phyloP scores from a whole-genome alignment of 2,888 invertebrate species.

The Parascotia fuliginaria region DNA sequence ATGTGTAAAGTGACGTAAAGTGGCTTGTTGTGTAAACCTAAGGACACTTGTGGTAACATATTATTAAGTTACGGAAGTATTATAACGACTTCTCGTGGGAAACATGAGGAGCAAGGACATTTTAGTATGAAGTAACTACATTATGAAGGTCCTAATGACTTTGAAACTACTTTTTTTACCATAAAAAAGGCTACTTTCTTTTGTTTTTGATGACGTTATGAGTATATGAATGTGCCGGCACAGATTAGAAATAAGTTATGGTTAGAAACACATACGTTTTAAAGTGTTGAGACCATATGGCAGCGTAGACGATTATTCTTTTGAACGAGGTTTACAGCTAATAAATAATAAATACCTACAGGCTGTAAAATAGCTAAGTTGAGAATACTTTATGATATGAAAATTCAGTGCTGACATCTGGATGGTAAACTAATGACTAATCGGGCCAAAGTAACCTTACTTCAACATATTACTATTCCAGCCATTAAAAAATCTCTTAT shows the following conservation, averaged over 20 bases:
- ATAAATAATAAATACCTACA: no score
- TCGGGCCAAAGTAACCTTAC: not conserved
- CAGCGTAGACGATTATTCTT: not conserved
- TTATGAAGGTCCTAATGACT: slow-evolving; percentile 47
- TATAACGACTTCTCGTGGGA: slow-evolving; percentile 67
- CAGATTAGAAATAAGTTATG: not conserved
- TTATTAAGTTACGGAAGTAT: slow-evolving; percentile 60
- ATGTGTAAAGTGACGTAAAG: no score
- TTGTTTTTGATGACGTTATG: slow-evolving; percentile 38
- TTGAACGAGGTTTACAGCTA: not conserved
- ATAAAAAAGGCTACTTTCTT: slow-evolving; percentile 45
- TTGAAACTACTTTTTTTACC: slow-evolving; percentile 39
- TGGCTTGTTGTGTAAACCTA: slow-evolving; percentile 41
- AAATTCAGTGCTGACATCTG: no score
- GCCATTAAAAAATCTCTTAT: slow-evolving; percentile 23
- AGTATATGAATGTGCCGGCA: slow-evolving; percentile 19
- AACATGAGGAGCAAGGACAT: slow-evolving; percentile 51
- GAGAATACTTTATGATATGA: no score
- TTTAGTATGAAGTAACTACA: slow-evolving; percentile 36
- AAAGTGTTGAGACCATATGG: not conserved
- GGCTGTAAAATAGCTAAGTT: no score
- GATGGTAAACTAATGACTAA: not conserved
- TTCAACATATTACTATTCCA: not conserved
- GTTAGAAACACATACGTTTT: slow-evolving; percentile 1
- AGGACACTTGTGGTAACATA: slow-evolving; percentile 52